These are phyloP conservation scores for Pseudomyrmex pallidus DNA, from an alignment of 1,140 invertebrate species.

Conservation along the genomic window DNA sequence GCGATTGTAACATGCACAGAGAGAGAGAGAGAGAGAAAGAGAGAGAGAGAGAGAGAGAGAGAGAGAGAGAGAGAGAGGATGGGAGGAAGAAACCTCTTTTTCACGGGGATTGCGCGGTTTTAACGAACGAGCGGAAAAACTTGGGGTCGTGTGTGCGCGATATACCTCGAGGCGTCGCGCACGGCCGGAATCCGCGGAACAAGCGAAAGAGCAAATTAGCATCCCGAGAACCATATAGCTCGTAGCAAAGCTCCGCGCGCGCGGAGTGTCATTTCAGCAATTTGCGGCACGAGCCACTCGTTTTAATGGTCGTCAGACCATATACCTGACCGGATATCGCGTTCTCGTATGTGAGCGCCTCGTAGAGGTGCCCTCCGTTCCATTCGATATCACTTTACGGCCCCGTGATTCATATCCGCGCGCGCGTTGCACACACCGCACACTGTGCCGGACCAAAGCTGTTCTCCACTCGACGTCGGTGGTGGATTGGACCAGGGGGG, in stretches of 20 bases:
- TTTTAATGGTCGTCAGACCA: conserved; percentile 63
- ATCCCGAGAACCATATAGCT: neutral
- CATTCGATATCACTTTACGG: conserved; percentile 79
- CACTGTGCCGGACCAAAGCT: neutral
- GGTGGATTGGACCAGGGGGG: neutral
- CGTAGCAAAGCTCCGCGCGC: neutral
- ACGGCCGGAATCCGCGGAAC: neutral
- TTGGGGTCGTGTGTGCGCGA: neutral
- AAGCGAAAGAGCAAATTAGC: conserved; percentile 39
- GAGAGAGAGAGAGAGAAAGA: neutral
- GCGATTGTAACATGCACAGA: conserved; percentile 40
- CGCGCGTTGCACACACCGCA: neutral
- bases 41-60: conserved; percentile 23
- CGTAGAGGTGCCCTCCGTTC: conserved; percentile 62
- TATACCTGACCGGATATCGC: conserved; percentile 46
- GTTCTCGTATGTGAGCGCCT: conserved; percentile 58
- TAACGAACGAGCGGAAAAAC: conserved; percentile 41
- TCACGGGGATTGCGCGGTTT: conserved; percentile 7
- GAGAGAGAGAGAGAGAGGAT: neutral
- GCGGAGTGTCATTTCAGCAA: conserved; percentile 73
- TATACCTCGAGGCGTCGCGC: neutral
- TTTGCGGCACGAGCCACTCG: conserved; percentile 68
- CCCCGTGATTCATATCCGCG: conserved; percentile 75
- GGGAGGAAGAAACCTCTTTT: neutral
- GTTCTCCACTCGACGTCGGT: conserved; percentile 33